Conservation (phyloP, 2,888 invertebrate genomes). For the Augochlorella aurata region DNA sequence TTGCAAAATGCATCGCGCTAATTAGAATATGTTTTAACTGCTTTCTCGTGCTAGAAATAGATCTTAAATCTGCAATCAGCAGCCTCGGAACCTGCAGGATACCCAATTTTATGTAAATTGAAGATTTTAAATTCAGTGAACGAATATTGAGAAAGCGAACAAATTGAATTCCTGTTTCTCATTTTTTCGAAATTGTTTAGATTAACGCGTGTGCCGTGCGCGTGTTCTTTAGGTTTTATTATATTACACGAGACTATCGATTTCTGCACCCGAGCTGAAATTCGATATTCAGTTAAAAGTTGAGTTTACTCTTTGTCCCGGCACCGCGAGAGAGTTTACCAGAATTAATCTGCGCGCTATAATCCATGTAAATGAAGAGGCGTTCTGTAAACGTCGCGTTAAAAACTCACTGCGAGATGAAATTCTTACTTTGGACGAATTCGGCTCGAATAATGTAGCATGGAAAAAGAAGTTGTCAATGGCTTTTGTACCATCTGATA, state of each 20-base stretch:
- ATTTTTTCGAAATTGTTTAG: too few species aligned
- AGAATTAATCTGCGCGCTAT: background rate
- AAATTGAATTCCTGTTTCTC: too few species aligned
- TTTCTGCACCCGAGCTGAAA: background rate
- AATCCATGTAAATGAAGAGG: slow-evolving; percentile 1
- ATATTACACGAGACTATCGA: background rate
- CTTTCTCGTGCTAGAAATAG: too few species aligned
- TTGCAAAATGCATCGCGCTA: too few species aligned
- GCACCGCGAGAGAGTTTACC: background rate
- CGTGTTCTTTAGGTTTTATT: background rate
- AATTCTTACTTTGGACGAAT: background rate
- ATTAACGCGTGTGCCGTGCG: too few species aligned
- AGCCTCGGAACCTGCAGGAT: too few species aligned
- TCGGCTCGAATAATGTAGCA: background rate
- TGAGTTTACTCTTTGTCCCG: background rate
- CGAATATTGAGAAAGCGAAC: too few species aligned
- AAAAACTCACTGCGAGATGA: background rate
- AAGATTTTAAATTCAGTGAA: too few species aligned
- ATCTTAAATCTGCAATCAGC: too few species aligned
- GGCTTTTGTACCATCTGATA: background rate
- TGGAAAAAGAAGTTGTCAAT: background rate
- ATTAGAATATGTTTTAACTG: too few species aligned
- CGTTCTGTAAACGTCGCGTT: background rate
- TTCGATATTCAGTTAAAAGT: slow-evolving; percentile 1
- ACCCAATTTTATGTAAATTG: too few species aligned